phyloP scores from a whole-genome alignment of 2,113 vertebrate species.

The Osmerus mordax region DNA sequence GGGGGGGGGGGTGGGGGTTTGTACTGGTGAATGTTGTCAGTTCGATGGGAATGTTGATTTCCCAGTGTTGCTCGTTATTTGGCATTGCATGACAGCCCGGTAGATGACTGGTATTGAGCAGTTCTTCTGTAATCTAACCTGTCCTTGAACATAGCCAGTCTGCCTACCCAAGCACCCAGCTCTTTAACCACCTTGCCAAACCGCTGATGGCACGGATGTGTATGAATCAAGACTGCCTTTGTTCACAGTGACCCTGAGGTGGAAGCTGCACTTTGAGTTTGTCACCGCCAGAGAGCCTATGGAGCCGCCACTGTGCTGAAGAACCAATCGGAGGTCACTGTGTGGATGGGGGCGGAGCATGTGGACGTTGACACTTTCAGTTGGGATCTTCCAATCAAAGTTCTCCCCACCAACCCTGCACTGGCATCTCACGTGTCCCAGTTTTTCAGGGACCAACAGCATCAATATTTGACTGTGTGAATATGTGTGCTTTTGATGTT shows the following conservation, averaged over 20 bases:
- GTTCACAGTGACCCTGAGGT: slow-evolving; percentile 78
- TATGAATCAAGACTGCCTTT: neutral
- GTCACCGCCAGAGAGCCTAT: slow-evolving; percentile 84
- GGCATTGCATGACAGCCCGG: too few relatives aligned
- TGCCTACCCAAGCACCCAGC: too few relatives aligned
- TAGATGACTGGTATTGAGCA: too few relatives aligned
- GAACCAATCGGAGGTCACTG: slow-evolving; percentile 81
- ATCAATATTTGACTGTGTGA: slow-evolving; percentile 81
- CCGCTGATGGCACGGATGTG: too few relatives aligned
- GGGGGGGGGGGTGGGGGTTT: too few relatives aligned
- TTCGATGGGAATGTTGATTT: too few relatives aligned
- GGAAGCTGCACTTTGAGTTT: slow-evolving; percentile 94
- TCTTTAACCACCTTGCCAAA: neutral
- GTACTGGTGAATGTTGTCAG: too few relatives aligned
- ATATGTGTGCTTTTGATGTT: neutral
- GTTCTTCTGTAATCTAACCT: too few relatives aligned
- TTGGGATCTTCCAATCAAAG: slow-evolving; percentile 96
- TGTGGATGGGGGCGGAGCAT: slow-evolving; percentile 87
- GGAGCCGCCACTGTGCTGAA: slow-evolving; percentile 74
- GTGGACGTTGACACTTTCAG: slow-evolving; percentile 97
- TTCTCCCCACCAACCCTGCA: slow-evolving; percentile 91
- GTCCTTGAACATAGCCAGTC: too few relatives aligned
- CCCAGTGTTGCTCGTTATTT: too few relatives aligned
- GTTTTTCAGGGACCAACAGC: slow-evolving; percentile 85
- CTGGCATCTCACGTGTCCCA: slow-evolving; percentile 88